phyloP scores from a whole-genome alignment of 2,797 vertebrate species.

The Pseudomugil tenellus region DNA sequence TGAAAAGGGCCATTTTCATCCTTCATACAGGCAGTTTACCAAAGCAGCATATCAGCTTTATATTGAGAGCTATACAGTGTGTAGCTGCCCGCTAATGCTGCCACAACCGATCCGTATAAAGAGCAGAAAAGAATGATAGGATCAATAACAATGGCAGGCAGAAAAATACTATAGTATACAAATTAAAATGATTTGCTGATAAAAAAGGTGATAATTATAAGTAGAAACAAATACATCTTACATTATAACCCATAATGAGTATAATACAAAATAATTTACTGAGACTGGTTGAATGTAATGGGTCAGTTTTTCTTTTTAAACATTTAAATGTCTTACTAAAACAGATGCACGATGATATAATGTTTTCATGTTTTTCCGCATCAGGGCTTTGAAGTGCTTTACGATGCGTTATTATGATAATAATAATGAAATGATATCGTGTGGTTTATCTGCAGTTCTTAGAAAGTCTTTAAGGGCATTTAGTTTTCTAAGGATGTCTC shows the following conservation, averaged over 20 bases:
- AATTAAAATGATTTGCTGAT: background rate
- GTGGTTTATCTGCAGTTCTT: background rate
- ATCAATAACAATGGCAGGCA: too few relatives aligned
- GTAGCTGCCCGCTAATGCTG: background rate
- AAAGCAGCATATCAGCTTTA: constrained; percentile 13
- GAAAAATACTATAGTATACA: background rate
- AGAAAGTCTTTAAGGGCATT: background rate
- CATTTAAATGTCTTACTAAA: background rate
- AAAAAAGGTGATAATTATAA: background rate
- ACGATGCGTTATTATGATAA: background rate
- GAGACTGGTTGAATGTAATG: background rate
- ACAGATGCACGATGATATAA: background rate
- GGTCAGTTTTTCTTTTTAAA: too few relatives aligned
- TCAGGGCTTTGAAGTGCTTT: background rate
- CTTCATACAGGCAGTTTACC: constrained; percentile 1
- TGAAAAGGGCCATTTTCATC: constrained; percentile 49
- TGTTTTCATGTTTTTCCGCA: background rate
- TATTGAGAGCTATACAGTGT: background rate
- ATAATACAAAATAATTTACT: background rate
- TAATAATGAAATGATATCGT: background rate
- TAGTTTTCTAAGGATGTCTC: background rate
- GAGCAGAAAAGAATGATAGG: background rate
- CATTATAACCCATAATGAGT: background rate
- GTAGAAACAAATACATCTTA: background rate
- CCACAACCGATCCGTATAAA: background rate